Percentiles rank a stretch among this genome's conserved stretches.
These are phyloP conservation scores for Pandemis heparana DNA, from an alignment of 2,888 invertebrate species.

Conservation along the genomic window DNA sequence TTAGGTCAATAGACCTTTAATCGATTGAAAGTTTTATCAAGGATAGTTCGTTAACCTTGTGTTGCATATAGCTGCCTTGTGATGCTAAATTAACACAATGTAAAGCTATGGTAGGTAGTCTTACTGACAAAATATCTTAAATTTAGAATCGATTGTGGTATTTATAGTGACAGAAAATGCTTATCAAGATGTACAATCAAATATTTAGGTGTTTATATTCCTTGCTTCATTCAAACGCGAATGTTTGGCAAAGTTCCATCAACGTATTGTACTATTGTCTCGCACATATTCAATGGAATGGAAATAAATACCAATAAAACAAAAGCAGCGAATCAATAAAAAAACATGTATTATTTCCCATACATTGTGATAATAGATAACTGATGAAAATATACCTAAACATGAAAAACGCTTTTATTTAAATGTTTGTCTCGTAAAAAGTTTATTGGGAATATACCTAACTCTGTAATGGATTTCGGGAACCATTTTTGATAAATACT, in stretches of 20 bases:
- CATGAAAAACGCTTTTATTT: background rate
- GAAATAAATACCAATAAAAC: slow-evolving; percentile 11
- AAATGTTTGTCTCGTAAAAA: background rate
- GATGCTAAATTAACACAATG: background rate
- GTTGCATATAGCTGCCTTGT: background rate
- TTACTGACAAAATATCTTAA: background rate
- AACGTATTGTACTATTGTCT: slow-evolving; percentile 18
- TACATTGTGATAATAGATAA: too few species aligned
- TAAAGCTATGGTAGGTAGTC: background rate
- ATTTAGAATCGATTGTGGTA: background rate
- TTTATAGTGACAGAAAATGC: background rate
- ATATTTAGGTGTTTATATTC: background rate
- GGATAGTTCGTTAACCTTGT: background rate
- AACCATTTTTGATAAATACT: too few species aligned
- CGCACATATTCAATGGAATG: slow-evolving; percentile 3
- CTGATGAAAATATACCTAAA: background rate
- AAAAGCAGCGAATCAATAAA: slow-evolving; percentile 21
- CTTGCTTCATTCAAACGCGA: slow-evolving; percentile 13
- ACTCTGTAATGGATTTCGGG: too few species aligned
- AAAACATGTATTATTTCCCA: slow-evolving; percentile 10
- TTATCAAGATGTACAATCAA: background rate
- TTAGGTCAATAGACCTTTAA: background rate
- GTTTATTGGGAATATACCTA: too few species aligned
- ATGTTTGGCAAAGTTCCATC: background rate
- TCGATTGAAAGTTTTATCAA: too few species aligned